Evolutionary conservation across 1,140 invertebrate genomes (phyloP).

Genomic region (Phortica variegata): DNA sequence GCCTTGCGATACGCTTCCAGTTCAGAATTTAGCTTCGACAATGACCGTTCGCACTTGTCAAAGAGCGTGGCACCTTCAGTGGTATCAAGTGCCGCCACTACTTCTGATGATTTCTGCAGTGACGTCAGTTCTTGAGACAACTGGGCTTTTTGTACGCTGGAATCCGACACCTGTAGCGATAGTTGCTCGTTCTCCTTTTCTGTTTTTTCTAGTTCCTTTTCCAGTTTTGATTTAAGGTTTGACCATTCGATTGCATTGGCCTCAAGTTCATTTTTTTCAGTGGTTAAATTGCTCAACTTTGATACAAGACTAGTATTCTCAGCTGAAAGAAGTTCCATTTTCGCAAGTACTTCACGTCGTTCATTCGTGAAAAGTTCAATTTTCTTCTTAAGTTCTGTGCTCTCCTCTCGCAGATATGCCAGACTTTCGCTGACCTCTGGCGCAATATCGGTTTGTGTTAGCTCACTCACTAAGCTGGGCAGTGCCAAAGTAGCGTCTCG

Average conservation of each 20-base stretch:
- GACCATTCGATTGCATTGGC: background rate
- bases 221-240: conserved; percentile 24
- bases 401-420: conserved; percentile 61
- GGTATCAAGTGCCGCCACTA: conserved; percentile 37
- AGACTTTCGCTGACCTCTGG: conserved; percentile 59
- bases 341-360: conserved; percentile 68
- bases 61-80: conserved; percentile 29
- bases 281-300: conserved; percentile 61
- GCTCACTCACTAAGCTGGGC: conserved; percentile 36
- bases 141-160: conserved; percentile 17
- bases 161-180: conserved; percentile 24
- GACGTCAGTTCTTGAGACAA: conserved; percentile 46
- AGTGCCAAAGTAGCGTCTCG: conserved; percentile 42
- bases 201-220: conserved; percentile 24
- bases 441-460: conserved; percentile 51
- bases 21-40: conserved; percentile 41
- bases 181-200: conserved; percentile 29
- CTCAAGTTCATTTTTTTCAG: conserved; percentile 62
- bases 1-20: conserved; percentile 47
- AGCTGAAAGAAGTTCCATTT: conserved; percentile 64
- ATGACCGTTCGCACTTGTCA: conserved; percentile 45
- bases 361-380: conserved; percentile 68
- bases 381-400: conserved; percentile 65
- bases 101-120: conserved; percentile 46
- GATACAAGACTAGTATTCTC: conserved; percentile 63